Percentiles rank a stretch among this genome's conserved stretches.
Evolutionary conservation across 2,797 vertebrate genomes (phyloP).

Genomic region (Sebastes trivittatus): DNA sequence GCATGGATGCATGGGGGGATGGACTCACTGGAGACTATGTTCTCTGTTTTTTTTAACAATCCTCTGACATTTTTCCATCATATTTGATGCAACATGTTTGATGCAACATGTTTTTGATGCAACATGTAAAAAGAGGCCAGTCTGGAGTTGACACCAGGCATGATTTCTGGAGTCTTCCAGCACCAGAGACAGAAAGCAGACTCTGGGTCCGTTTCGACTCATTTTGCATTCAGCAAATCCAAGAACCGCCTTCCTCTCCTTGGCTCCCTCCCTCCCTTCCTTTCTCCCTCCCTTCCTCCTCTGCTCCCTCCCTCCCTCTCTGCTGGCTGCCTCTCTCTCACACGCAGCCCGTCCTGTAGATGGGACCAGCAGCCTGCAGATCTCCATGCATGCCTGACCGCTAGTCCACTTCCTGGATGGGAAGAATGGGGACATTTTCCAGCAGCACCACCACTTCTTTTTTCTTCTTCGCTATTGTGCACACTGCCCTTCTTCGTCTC

Average conservation of each 20-base stretch:
- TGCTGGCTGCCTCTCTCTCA: conserved; percentile 79
- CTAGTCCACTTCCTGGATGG: conserved; percentile 88
- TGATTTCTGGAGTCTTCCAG: conserved; percentile 35
- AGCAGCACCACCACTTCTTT: conserved; percentile 71
- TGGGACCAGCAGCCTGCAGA: conserved; percentile 71
- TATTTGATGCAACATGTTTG: conserved; percentile 40
- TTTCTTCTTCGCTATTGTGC: conserved; percentile 36
- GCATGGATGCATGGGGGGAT: conserved; percentile 29
- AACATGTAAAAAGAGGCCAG: conserved; percentile 15
- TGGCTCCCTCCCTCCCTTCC: conserved; percentile 34
- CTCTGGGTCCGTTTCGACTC: conserved; percentile 57
- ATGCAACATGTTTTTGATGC: conserved; percentile 45
- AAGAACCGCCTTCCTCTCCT: conserved; percentile 55
- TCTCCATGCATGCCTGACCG: conserved; percentile 74
- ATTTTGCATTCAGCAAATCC: conserved; percentile 69
- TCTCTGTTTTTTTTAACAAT: background rate
- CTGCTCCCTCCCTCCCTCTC: conserved; percentile 76
- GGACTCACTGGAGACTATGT: conserved; percentile 8
- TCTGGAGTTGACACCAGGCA: conserved; percentile 10
- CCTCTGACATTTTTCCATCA: conserved; percentile 9
- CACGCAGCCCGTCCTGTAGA: conserved; percentile 81
- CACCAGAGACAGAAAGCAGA: conserved; percentile 35
- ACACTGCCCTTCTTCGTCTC: conserved; percentile 47
- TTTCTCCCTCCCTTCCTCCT: conserved; percentile 40
- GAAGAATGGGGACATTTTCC: conserved; percentile 88